These are phyloP conservation scores for Cephus cinctus DNA, from an alignment of 1,140 invertebrate species.

Conservation along the genomic window DNA sequence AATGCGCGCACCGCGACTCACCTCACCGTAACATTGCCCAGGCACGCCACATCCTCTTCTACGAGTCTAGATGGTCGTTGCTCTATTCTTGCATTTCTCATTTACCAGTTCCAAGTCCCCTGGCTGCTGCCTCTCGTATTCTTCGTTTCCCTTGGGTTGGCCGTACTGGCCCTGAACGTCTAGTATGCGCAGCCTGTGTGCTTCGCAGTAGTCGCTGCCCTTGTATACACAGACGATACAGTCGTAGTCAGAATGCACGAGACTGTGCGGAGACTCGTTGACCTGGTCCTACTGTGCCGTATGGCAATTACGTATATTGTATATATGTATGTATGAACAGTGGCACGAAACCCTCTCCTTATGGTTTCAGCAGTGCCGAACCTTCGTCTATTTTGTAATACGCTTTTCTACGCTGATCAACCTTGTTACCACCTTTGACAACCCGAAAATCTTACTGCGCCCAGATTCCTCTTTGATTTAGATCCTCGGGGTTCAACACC, in stretches of 20 bases:
- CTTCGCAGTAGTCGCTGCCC: neutral
- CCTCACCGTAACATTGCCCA: slow-evolving; percentile 35
- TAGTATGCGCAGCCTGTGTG: neutral
- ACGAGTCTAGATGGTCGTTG: slow-evolving; percentile 25
- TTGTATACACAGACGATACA: no score
- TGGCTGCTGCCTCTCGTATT: slow-evolving; percentile 5
- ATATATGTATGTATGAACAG: no score
- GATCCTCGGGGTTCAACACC: no score
- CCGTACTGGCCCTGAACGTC: neutral
- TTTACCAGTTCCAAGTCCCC: slow-evolving; percentile 13
- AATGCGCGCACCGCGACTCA: slow-evolving; percentile 36
- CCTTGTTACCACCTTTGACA: no score
- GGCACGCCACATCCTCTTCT: slow-evolving; percentile 12
- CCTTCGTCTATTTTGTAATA: no score
- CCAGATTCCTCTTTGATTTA: no score
- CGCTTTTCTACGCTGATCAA: no score
- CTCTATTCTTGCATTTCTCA: slow-evolving; percentile 19
- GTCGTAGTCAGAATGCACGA: neutral
- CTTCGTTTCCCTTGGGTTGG: no score
- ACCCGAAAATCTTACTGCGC: no score
- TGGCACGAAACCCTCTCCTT: no score
- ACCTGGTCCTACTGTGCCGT: neutral
- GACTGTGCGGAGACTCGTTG: neutral
- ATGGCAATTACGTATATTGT: no score
- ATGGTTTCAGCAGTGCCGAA: no score